A percentile compares a stretch with the other conserved stretches of the same genome.
These are phyloP conservation scores for Crossoptilon crossoptilon DNA, from an alignment of 2,797 vertebrate species.

Conservation along the genomic window DNA sequence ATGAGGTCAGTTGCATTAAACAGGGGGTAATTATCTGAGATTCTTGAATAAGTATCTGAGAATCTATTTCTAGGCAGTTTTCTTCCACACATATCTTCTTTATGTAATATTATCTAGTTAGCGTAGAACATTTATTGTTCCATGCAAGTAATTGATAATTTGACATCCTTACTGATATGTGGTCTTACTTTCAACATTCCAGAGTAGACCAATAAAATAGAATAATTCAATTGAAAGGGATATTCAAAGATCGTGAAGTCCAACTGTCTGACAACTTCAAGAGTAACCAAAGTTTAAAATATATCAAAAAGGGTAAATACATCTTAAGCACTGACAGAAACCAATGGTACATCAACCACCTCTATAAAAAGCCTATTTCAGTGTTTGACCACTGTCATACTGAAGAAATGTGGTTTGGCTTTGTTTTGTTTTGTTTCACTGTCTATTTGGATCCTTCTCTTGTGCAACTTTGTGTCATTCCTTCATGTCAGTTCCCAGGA, in stretches of 20 bases:
- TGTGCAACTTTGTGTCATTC: background rate
- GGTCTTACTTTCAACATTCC: background rate
- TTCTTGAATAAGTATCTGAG: background rate
- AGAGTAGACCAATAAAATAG: background rate
- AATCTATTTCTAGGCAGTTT: background rate
- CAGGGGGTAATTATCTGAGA: background rate
- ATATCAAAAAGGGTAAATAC: background rate
- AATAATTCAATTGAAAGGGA: background rate
- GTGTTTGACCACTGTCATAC: background rate
- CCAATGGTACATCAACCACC: background rate
- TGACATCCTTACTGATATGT: background rate
- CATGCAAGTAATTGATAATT: background rate
- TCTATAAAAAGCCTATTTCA: background rate
- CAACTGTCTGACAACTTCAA: background rate
- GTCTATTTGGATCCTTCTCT: background rate
- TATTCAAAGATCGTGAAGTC: background rate
- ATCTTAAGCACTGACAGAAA: background rate
- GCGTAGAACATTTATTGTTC: background rate
- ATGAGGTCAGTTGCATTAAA: fast-evolving
- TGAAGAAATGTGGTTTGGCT: background rate
- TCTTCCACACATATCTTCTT: background rate
- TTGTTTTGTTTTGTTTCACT: too few species aligned
- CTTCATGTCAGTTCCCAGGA: background rate
- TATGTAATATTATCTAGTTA: fast-evolving
- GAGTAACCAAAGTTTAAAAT: background rate